Evolutionary conservation across 2,113 vertebrate species (phyloP), one percentile per base, ranked within the genome.

Genomic region (Chelonoidis abingdonii): DNA sequence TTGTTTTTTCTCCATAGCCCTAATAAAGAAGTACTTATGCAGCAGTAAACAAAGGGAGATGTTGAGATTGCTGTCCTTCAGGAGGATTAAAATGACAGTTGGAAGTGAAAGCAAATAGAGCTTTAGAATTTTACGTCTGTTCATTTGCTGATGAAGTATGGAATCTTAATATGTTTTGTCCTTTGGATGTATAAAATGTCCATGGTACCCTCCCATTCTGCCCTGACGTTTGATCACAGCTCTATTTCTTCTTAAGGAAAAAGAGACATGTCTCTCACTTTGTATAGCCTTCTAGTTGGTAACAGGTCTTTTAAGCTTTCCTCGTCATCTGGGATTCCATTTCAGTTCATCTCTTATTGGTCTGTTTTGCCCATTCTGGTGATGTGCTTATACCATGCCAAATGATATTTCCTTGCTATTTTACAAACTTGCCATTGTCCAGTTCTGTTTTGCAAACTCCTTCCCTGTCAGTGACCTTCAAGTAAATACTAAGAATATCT

Each of bases 41-140:
- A 72, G 93, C 76, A 89, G 84, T 93, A 97, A 95, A 93, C 91
- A 97, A 82, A 96, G 95, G 93, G 93, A 96, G 97, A 96, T 95
- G 94, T 94, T 96, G 94, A 98, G 95, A 98, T 97, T 97, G 87
- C 97, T 95, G 83, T 98, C 97, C 98, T 97, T 96, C 98, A 93
- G 92, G 87, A 93, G 54, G 94, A 97, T 97, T 97, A 96, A 97
- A 97, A 97, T 94, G 95, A 93, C 62, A 80, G 80, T 85, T 49
- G 82, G 57, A 97, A 96, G 59, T 87, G 93, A 96, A 88, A 72
- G 56, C 92, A 97, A 97, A 97, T 93, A 97, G 89, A 97, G 84
- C 78, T 82, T 79, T 65, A 96, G 85, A 84, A 94, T 96, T 92
- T 93, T 75, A 38, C 89, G 16, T 93, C 78, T 95, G n/a, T 84